These are phyloP conservation scores for Lepetodrilus schrolli DNA, from an alignment of 2,888 invertebrate genomes.

Conservation along the genomic window DNA sequence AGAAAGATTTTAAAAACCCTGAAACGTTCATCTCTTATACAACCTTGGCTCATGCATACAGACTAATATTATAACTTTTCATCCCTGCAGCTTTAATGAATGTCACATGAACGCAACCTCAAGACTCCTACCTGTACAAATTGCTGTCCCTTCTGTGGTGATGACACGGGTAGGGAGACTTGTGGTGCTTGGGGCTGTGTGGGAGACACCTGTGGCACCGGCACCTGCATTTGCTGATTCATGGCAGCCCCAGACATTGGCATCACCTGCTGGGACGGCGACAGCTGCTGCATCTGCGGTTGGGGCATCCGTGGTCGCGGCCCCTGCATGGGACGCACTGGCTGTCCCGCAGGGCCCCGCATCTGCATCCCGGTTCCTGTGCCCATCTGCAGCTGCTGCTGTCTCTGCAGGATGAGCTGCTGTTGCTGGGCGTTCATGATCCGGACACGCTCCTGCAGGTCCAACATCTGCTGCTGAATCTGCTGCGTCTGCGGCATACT, in stretches of 20 bases:
- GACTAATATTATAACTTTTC: no score
- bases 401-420: slow-evolving; percentile 57
- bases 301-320: slow-evolving; percentile 28
- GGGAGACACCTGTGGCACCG: slow-evolving; percentile 37
- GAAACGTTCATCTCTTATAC: no score
- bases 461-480: slow-evolving; percentile 70
- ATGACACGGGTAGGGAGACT: slow-evolving; percentile 37
- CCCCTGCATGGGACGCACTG: slow-evolving; percentile 18
- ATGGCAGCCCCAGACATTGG: slow-evolving; percentile 30
- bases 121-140: slow-evolving; percentile 13
- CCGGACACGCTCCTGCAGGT: slow-evolving; percentile 68
- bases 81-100: not conserved
- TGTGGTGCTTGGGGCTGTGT: slow-evolving; percentile 31
- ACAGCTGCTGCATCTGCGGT: slow-evolving; percentile 41
- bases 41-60: no score
- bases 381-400: slow-evolving; percentile 47
- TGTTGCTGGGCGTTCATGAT: slow-evolving; percentile 67
- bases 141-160: slow-evolving; percentile 42
- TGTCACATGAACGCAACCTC: not conserved
- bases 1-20: no score
- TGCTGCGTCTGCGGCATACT: slow-evolving; percentile 69
- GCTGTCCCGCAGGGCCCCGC: slow-evolving; percentile 13
- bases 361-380: slow-evolving; percentile 7
- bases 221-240: slow-evolving; percentile 39
- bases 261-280: slow-evolving; percentile 32